These are phyloP conservation scores for Turritopsis rubra DNA, from an alignment of 30 jellyfish, hydroid and myxozoan genomes.

Conservation along the genomic window DNA sequence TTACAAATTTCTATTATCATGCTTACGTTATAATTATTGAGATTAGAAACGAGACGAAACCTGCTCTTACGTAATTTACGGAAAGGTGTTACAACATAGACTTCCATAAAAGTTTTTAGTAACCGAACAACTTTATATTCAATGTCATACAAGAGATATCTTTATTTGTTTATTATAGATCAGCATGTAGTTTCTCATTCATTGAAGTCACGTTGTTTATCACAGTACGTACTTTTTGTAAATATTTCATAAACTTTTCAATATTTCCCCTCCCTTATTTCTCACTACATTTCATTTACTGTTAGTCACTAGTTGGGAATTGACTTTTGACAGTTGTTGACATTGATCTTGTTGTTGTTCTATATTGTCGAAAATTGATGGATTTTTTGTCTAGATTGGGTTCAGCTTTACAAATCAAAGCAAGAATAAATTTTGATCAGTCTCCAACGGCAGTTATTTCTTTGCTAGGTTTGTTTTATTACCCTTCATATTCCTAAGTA, in stretches of 20 bases:
- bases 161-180: not conserved
- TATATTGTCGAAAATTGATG: not conserved
- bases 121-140: no score
- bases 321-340: not conserved
- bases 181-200: not conserved
- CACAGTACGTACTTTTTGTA: not conserved
- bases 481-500: no score
- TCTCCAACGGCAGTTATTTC: not conserved
- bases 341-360: not conserved
- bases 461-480: not conserved
- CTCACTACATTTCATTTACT: not conserved
- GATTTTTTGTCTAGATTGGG: not conserved
- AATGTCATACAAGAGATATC: no score
- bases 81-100: no score
- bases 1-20: no score
- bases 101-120: no score
- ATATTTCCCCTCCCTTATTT: not conserved
- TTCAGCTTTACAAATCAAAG: not conserved
- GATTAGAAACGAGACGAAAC: no score
- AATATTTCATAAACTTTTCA: no score
- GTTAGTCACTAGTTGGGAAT: not conserved
- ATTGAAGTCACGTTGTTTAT: not conserved
- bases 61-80: no score
- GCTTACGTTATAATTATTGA: no score
- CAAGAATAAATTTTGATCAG: not conserved